Evolutionary conservation across 2,888 invertebrate genomes (phyloP).

Genomic region (Biston stratarius): DNA sequence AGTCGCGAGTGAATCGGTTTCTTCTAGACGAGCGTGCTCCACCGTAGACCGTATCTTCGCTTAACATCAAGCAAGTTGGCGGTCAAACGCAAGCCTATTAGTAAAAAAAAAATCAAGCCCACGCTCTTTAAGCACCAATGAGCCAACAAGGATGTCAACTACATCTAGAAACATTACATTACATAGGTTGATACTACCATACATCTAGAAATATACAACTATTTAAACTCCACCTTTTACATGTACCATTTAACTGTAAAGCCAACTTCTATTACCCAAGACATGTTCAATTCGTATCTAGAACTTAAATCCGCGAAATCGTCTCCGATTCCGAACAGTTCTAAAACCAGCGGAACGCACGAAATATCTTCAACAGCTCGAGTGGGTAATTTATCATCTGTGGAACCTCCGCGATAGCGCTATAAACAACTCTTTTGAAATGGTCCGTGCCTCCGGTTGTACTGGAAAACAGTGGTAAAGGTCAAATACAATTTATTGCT

Average conservation of each 20-base stretch:
- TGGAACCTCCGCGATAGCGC: slow-evolving; percentile 50
- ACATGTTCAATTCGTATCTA: slow-evolving; percentile 15
- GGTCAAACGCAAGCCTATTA: no score
- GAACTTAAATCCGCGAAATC: slow-evolving; percentile 26
- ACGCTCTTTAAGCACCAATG: no score
- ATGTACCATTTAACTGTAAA: not conserved
- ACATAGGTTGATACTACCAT: not conserved
- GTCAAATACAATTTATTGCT: not conserved
- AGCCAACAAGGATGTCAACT: no score
- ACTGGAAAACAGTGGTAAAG: slow-evolving; percentile 16
- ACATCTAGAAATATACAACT: not conserved
- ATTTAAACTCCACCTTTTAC: not conserved
- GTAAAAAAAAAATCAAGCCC: no score
- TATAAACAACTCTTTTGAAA: slow-evolving; percentile 54
- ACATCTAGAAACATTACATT: not conserved
- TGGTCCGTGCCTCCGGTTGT: slow-evolving; percentile 48
- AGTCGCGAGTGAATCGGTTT: no score
- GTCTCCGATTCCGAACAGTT: slow-evolving; percentile 20
- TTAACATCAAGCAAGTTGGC: no score
- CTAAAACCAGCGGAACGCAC: slow-evolving; percentile 38
- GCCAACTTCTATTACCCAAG: slow-evolving; percentile 13
- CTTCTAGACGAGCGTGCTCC: no score
- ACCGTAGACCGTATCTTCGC: no score
- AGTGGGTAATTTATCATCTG: slow-evolving; percentile 63
- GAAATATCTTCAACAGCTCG: slow-evolving; percentile 51